Conservation (phyloP, 2,113 vertebrate genomes). For the Grammatotria lemairii region DNA sequence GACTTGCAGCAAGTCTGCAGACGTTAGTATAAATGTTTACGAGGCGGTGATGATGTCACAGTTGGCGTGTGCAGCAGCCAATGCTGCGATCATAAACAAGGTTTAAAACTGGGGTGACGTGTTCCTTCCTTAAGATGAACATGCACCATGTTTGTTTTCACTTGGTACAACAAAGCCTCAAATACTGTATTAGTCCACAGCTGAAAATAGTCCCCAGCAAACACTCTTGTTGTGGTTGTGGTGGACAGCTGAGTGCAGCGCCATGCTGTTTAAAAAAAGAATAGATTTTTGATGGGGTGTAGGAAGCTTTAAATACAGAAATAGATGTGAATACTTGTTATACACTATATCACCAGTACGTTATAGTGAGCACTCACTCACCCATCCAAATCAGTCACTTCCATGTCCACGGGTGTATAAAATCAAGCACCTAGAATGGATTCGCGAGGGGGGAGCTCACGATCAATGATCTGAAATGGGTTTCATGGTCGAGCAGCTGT, state of each 20-base stretch:
- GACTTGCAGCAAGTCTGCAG: neutral
- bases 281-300: neutral
- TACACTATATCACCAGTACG: neutral
- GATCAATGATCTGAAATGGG: neutral
- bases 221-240: neutral
- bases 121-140: neutral
- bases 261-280: neutral
- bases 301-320: neutral
- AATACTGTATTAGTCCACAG: neutral
- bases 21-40: neutral
- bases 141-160: neutral
- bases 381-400: neutral
- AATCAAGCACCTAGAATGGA: neutral
- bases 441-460: neutral
- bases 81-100: neutral
- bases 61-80: neutral
- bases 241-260: neutral
- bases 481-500: neutral
- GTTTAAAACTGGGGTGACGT: neutral
- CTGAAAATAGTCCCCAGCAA: neutral
- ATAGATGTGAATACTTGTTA: neutral
- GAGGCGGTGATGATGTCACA: neutral
- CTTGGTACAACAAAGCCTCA: neutral
- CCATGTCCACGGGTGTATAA: neutral
- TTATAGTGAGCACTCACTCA: neutral